phyloP scores from a whole-genome alignment of 2,888 invertebrate species.

The Anorthoa munda region DNA sequence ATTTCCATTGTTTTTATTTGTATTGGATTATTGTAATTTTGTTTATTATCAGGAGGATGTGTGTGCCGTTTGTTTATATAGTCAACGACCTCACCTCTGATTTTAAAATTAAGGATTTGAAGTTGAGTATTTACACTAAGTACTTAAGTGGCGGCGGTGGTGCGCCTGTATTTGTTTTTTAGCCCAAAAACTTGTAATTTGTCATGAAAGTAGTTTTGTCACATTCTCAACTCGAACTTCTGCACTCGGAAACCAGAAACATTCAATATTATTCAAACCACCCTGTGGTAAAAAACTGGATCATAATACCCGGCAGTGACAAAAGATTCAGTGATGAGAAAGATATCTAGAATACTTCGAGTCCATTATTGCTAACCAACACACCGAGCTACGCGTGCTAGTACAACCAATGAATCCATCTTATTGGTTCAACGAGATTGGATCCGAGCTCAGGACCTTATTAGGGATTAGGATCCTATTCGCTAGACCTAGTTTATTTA shows the following conservation, averaged over 20 bases:
- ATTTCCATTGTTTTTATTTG: conserved; percentile 5
- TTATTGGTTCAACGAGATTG: conserved; percentile 46
- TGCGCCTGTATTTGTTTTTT: no score
- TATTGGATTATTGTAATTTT: conserved; percentile 1
- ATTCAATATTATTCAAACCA: neutral
- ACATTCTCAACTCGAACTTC: no score
- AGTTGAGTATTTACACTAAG: no score
- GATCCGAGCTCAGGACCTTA: conserved; percentile 52
- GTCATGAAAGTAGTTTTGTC: no score
- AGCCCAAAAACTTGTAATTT: no score
- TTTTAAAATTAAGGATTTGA: no score
- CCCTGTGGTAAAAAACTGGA: no score
- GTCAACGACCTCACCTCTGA: neutral
- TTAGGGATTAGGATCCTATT: conserved; percentile 46
- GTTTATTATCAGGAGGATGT: neutral
- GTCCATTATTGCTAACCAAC: conserved; percentile 20
- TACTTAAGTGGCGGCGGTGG: no score
- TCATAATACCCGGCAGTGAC: neutral
- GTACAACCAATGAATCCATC: conserved; percentile 41
- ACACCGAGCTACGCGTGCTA: conserved; percentile 24
- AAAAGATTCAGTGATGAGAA: conserved; percentile 8
- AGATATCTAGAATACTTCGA: conserved; percentile 6
- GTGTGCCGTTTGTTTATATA: neutral
- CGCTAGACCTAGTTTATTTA: conserved; percentile 50
- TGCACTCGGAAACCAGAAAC: neutral